Evolutionary conservation across 1,140 invertebrate genomes (phyloP), one percentile per base, ranked within the genome.

Genomic region (Onthophagus taurus): DNA sequence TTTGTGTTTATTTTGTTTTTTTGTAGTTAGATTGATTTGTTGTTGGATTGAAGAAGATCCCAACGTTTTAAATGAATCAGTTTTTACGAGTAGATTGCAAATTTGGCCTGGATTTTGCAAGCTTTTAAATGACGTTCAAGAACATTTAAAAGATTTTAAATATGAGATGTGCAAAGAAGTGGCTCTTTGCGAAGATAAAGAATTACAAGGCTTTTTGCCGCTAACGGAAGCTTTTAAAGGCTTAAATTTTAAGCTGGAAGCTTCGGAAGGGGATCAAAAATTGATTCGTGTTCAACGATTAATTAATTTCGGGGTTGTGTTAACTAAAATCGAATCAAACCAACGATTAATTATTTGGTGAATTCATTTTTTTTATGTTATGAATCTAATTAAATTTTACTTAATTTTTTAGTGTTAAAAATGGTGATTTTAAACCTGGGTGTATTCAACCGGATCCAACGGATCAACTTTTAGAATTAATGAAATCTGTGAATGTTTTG

Each of bases 51-150:
- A 65, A 44, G 64, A 74, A 26, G 72, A 79, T 49, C 72, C 75
- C 2, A 64, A 67, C 31, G 62, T 77, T 49, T 61, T 84, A 23
- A 62, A 71, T 19, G 67, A 72, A 52, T 55, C 64, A 21, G 72
- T 77, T 41, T 81, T 87, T 63, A 70, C 70, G 18, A 75, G 73
- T 31, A 68, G 77, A 53, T 75, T 75, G 41, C 80, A 83, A 71
- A 77, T 89, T 47, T 88, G 84, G 84, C 76, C 78, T 9, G 81
- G 83, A 55, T 69, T 87, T n/a, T 81, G 81, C 49, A 79, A 81
- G 55, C 60, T 83, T 6, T 65, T 85, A 34, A 85, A 85, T 61
- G 71, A 70, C 49, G 64, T 87, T n/a, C 75, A 78, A 51, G 53
- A 60, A 11, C 59, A 58, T 16, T 60, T 74, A 17, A 59, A 61